phyloP scores from a whole-genome alignment of 2,888 invertebrate species.

The Cephus spinipes region DNA sequence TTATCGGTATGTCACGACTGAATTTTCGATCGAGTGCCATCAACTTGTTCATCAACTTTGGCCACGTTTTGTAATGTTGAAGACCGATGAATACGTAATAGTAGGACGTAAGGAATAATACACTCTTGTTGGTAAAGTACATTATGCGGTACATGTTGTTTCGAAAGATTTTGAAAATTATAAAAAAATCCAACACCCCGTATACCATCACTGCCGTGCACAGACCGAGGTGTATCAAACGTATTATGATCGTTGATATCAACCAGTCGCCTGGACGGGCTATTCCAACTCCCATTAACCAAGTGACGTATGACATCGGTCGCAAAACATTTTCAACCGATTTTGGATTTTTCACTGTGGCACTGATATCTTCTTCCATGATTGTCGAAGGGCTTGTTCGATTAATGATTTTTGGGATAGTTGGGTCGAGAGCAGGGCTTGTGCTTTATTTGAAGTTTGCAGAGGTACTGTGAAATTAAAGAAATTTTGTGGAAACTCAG shows the following conservation, averaged over 20 bases:
- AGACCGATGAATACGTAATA: conserved; percentile 49
- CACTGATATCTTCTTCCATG: conserved; percentile 40
- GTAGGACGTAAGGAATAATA: conserved; percentile 48
- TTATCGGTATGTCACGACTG: conserved; percentile 26
- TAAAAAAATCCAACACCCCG: conserved; percentile 51
- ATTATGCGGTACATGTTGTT: conserved; percentile 54
- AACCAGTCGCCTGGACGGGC: conserved; percentile 37
- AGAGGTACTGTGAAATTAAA: background rate
- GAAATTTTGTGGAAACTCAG: background rate
- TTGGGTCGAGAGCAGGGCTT: background rate
- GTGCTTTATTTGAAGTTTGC: background rate
- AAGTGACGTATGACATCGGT: conserved; percentile 42
- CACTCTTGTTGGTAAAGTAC: conserved; percentile 51
- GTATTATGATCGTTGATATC: conserved; percentile 37
- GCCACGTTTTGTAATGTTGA: conserved; percentile 47
- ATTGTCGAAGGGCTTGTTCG: background rate
- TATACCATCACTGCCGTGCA: conserved; percentile 52
- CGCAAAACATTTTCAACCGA: conserved; percentile 38
- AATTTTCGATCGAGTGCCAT: conserved; percentile 41
- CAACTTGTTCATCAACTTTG: conserved; percentile 41
- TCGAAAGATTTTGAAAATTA: conserved; percentile 44
- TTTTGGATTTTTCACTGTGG: conserved; percentile 33
- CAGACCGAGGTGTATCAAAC: conserved; percentile 40
- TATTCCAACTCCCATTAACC: conserved; percentile 50
- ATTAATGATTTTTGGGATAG: background rate